Base-by-base conservation (phyloP, 2,888 invertebrate genomes). In the Drosophila suboccidentalis region DNA sequence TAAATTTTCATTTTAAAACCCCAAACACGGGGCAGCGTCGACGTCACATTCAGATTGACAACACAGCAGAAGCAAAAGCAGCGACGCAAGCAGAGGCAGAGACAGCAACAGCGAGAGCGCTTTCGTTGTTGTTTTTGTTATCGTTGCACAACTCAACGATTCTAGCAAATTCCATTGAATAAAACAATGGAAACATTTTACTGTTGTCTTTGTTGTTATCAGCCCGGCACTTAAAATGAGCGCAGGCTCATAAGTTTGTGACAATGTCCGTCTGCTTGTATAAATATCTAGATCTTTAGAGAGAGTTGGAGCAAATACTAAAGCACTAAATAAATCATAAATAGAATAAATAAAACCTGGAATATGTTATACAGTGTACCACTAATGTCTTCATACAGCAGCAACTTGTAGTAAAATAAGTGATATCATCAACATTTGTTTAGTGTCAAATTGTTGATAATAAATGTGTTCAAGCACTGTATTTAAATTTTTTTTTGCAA, bases 151-250 rank as follows among this genome's bases (percentile, higher is more conserved):
- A 87, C 88, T 74, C 47, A 66, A 69, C 64, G 80, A 66, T 86
- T 87, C 86, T 87, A 87, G 86, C 76, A 87, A 67, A 65, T 87
- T 87, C 86, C 74, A 89, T 68, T 70, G 32, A 70, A 51, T n/a
- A 22, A 60, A 51, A 65, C 39, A 75, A 75, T 58, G 44, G 39
- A 13, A 26, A 49, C 26, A 57, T 51, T 59, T 46, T 13, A 26
- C 46, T 6, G 11, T 11, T 3, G 29, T 29, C 8, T 54, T 55
- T 43, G 41, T 46, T 69, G 15, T 49, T 71, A 57, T 34, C 64
- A 61, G 39, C 1, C 39, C 39, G 9, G 39, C 3, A 15, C 3
- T n/a, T 1, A 15, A 17, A 39, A 8, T 9, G 15, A 9, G 3
- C 3, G 8, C 8, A 39, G 8, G 6, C 8, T 36, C n/a, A 13